Evolutionary conservation across 2,888 invertebrate species (phyloP).

Genomic region (Lycaena phlaeas): DNA sequence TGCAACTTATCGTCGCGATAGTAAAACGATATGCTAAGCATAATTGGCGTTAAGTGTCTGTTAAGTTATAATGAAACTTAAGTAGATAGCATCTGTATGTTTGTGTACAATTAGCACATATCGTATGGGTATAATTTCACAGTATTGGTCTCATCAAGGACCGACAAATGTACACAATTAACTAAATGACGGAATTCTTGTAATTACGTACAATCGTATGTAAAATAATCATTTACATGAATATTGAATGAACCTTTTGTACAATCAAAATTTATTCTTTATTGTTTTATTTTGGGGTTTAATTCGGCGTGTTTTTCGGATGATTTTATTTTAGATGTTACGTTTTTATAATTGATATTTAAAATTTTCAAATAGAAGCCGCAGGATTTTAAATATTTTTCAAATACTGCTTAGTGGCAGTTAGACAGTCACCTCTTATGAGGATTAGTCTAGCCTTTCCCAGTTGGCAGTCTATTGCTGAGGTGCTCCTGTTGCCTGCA

Average conservation of each 20-base stretch:
- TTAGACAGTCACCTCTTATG: no score
- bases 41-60: constrained; percentile 66
- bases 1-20: neutral
- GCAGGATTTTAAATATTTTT: no score
- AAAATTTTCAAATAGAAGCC: no score
- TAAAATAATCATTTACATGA: constrained; percentile 16
- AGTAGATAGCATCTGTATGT: constrained; percentile 54
- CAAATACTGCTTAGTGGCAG: no score
- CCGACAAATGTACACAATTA: constrained; percentile 40
- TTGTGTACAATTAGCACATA: constrained; percentile 53
- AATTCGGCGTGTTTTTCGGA: no score
- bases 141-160: constrained; percentile 32
- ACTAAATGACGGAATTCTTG: constrained; percentile 34
- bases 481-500: no score
- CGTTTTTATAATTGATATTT: no score
- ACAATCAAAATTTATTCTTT: neutral
- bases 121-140: constrained; percentile 45
- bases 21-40: constrained; percentile 26
- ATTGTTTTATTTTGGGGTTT: neutral
- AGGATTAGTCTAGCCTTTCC: no score
- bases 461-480: no score
- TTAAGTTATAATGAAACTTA: constrained; percentile 62
- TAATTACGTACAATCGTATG: constrained; percentile 29
- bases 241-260: constrained; percentile 9
- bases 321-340: no score